A percentile compares a stretch with the other conserved stretches of the same genome.
Conservation (phyloP, 2,888 invertebrate species). For the Leptopilina syphax region DNA sequence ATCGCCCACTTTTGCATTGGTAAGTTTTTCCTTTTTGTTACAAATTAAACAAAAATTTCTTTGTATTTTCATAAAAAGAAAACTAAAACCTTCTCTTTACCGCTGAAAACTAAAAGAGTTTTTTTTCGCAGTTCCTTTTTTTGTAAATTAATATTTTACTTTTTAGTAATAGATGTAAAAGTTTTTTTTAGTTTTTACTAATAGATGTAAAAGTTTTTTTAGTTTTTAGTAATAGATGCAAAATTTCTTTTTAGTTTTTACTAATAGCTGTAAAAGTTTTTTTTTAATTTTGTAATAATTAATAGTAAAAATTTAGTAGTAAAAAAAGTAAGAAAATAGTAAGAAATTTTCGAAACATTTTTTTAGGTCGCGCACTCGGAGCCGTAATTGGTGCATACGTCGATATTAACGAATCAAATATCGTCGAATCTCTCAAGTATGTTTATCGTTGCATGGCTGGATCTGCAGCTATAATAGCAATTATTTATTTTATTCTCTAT, state of each 20-base stretch:
- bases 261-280: too few relatives aligned
- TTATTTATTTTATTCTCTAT: conserved; percentile 85
- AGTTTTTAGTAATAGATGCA: too few relatives aligned
- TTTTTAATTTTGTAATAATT: too few relatives aligned
- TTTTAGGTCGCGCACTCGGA: conserved; percentile 84
- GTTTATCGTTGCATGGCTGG: conserved; percentile 84
- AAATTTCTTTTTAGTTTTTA: too few relatives aligned
- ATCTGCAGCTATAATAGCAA: conserved; percentile 82
- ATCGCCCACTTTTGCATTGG: conserved; percentile 88
- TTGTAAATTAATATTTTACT: too few relatives aligned
- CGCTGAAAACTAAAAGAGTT: too few relatives aligned
- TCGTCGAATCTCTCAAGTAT: conserved; percentile 76
- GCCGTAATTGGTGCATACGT: conserved; percentile 81
- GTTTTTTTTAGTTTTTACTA: too few relatives aligned
- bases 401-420: conserved; percentile 75
- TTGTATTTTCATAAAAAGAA: too few relatives aligned
- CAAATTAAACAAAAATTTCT: neutral
- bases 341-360: neutral
- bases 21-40: conserved; percentile 64
- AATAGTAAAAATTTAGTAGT: too few relatives aligned
- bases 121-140: neutral
- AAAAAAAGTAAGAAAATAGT: neutral
- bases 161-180: too few relatives aligned
- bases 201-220: too few relatives aligned
- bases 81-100: too few relatives aligned